Evolutionary conservation across 2,888 invertebrate species (phyloP), one percentile per base, ranked within the genome.

Genomic region (Patella caerulea): DNA sequence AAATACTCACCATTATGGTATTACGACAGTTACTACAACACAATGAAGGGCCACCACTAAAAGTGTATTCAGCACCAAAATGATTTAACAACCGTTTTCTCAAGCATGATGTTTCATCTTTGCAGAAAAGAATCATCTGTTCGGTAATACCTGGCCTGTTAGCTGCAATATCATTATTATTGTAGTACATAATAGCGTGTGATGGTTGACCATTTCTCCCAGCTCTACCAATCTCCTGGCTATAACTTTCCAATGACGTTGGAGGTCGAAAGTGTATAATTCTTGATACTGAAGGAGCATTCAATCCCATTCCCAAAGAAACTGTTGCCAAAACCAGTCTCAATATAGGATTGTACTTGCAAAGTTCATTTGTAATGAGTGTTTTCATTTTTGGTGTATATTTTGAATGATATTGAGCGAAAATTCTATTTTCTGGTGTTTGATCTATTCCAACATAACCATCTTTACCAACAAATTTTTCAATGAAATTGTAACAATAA

Each of bases 341-440:
- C 29, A 80, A 5, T 70, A 53, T 81, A 3, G 78, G 81, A 45
- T 73, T 73, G 17, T 78, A 71, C 74, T 78, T 80, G 12, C 65
- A 2, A 24, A 83, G 71, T 53, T 82, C 80, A 24, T 55, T 24
- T 7, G 82, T 45, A 24, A 82, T 82, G 11, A 77, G 76, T 2
- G 17, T 45, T 72, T 83, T 83, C 83, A 83, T 83, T n/a, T 75
- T 69, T n/a, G 11, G 11, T 12, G 83, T 80, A 24, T 83, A 83
- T 24, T 82, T 78, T n/a, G 75, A 78, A 65, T 83, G 80, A n/a
- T n/a, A 83, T 56, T 81, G 79, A 14, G 77, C 81, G 75, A 82
- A 74, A 14, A 82, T 73, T 69, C 81, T 70, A 52, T 79, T 78
- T 72, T 82, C 78, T 24, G 83, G 83, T 45, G 77, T 77, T 2